These are phyloP conservation scores for Ricordea florida DNA, from an alignment of 92 coral and sea anemone species.

Conservation along the genomic window DNA sequence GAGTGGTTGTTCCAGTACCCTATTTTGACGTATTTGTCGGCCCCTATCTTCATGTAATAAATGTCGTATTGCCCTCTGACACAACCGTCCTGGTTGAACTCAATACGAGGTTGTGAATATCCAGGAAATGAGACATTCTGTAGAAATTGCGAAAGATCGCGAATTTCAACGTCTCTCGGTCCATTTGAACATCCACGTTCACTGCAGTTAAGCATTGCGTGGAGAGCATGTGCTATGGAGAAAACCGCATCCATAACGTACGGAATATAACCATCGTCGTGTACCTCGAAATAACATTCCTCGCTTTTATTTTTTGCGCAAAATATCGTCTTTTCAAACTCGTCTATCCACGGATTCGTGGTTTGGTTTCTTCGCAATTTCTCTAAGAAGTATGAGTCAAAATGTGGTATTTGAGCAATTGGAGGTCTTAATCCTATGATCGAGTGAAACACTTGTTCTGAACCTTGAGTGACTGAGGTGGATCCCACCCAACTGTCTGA, in stretches of 20 bases:
- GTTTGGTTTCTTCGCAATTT: not conserved
- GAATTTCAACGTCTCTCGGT: slow-evolving; percentile 5
- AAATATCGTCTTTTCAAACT: slow-evolving; percentile 8
- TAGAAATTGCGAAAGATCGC: slow-evolving; percentile 47
- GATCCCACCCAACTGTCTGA: slow-evolving; percentile 83
- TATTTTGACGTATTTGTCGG: slow-evolving; percentile 19
- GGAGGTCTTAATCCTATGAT: slow-evolving; percentile 59
- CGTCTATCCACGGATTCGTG: slow-evolving; percentile 37
- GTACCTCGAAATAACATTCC: slow-evolving; percentile 34
- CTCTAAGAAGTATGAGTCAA: slow-evolving; percentile 3
- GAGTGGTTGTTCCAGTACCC: slow-evolving; percentile 47
- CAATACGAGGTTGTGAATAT: slow-evolving; percentile 19
- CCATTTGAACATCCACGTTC: slow-evolving; percentile 20
- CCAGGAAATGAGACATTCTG: slow-evolving; percentile 54
- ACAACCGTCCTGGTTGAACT: slow-evolving; percentile 46
- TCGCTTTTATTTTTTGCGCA: not conserved
- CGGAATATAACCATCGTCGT: slow-evolving; percentile 64
- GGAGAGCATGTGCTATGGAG: slow-evolving; percentile 75
- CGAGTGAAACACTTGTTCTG: slow-evolving; percentile 39
- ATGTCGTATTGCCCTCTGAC: slow-evolving; percentile 44
- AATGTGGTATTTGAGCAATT: slow-evolving; percentile 17
- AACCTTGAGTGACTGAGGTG: slow-evolving; percentile 39
- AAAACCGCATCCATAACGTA: slow-evolving; percentile 77
- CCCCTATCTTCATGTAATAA: slow-evolving; percentile 19
- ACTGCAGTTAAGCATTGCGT: slow-evolving; percentile 64